Percentiles rank a stretch among this genome's conserved stretches.
These are phyloP conservation scores for Mesoligia furuncula DNA, from an alignment of 2,888 invertebrate genomes.

Conservation along the genomic window DNA sequence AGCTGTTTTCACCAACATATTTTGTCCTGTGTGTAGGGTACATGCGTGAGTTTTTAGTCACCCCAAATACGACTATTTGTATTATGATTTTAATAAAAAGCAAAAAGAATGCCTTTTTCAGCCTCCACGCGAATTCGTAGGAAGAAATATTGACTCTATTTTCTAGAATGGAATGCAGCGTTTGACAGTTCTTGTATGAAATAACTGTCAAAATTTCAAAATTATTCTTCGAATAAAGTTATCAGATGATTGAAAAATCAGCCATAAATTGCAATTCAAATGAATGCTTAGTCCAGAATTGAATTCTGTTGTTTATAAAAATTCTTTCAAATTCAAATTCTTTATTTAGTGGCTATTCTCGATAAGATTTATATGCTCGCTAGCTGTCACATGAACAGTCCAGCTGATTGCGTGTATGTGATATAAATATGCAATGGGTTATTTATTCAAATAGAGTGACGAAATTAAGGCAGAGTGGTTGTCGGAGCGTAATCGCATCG, in stretches of 20 bases:
- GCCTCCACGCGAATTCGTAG: neutral
- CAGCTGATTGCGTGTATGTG: conserved; percentile 78
- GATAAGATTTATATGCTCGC: conserved; percentile 78
- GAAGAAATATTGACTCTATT: conserved; percentile 2
- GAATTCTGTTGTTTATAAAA: conserved; percentile 32
- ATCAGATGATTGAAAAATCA: too few relatives aligned
- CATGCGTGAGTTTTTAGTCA: neutral
- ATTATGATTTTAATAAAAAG: neutral
- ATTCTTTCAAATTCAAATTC: conserved; percentile 30
- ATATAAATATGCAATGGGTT: conserved; percentile 85
- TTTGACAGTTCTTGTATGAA: too few relatives aligned
- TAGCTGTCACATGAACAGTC: conserved; percentile 77
- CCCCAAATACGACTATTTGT: neutral
- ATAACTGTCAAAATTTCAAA: too few relatives aligned
- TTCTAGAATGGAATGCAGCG: conserved; percentile 8
- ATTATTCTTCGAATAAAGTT: too few relatives aligned
- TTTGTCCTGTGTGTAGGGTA: neutral
- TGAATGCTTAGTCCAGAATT: conserved; percentile 10
- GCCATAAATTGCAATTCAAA: conserved; percentile 18
- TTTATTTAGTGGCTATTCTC: conserved; percentile 54
- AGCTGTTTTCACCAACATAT: neutral
- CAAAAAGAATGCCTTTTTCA: conserved; percentile 1
- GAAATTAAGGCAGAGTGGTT: conserved; percentile 85
- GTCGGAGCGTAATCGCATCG: conserved; percentile 79
- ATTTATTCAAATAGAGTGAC: conserved; percentile 88